Conservation (phyloP, 2,888 invertebrate species). For the Rhingia campestris region DNA sequence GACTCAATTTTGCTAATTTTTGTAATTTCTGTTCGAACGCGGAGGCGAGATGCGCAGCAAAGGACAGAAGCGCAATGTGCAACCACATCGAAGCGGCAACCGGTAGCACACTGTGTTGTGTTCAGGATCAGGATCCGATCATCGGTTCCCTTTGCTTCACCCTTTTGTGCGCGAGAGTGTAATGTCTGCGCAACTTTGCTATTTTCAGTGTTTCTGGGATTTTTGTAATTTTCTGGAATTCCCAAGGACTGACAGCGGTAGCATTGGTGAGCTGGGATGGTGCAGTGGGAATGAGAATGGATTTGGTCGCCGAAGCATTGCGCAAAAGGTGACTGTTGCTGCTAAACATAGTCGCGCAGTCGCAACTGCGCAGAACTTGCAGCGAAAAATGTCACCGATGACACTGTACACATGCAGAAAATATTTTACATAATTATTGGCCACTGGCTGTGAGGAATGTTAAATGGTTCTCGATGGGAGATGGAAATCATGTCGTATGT, state of each 20-base stretch:
- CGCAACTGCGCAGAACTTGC: slow-evolving; percentile 40
- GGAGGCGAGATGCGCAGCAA: not conserved
- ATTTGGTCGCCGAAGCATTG: slow-evolving; percentile 33
- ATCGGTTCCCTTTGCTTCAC: slow-evolving; percentile 60
- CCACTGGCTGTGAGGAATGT: slow-evolving; percentile 69
- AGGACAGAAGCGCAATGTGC: slow-evolving; percentile 4
- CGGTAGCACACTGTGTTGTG: slow-evolving; percentile 61
- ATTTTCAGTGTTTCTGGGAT: slow-evolving; percentile 69
- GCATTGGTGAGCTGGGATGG: not conserved
- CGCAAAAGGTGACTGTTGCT: slow-evolving; percentile 54
- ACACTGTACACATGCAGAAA: slow-evolving; percentile 74
- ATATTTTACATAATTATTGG: slow-evolving; percentile 74
- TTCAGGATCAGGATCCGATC: slow-evolving; percentile 69
- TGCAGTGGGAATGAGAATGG: slow-evolving; percentile 60
- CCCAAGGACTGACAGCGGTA: slow-evolving; percentile 57
- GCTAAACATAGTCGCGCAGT: slow-evolving; percentile 24
- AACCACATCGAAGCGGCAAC: slow-evolving; percentile 28
- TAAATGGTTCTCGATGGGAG: slow-evolving; percentile 71
- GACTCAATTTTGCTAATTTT: slow-evolving; percentile 79
- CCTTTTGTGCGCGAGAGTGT: slow-evolving; percentile 39
- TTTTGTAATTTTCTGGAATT: slow-evolving; percentile 72
- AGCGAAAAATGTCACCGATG: slow-evolving; percentile 68
- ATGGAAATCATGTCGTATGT: slow-evolving; percentile 70
- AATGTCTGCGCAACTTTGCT: slow-evolving; percentile 56
- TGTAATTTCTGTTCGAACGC: slow-evolving; percentile 61